These are phyloP conservation scores for Tetanocera ferruginea DNA, from an alignment of 2,888 invertebrate species.

Conservation along the genomic window DNA sequence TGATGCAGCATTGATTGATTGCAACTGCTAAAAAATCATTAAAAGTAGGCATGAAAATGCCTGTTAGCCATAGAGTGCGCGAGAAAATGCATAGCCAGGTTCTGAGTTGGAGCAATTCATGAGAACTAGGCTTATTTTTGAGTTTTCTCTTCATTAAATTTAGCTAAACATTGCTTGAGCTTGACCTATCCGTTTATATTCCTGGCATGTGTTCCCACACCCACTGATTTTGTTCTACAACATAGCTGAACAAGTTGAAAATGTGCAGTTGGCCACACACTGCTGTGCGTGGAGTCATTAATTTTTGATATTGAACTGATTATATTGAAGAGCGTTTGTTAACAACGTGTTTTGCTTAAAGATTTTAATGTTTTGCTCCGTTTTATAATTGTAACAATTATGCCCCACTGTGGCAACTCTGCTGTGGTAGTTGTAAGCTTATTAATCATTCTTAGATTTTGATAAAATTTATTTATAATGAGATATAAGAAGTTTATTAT, in stretches of 20 bases:
- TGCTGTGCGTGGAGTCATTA: neutral
- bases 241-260: neutral
- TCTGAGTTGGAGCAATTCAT: neutral
- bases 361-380: neutral
- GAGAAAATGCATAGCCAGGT: neutral
- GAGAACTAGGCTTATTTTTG: neutral
- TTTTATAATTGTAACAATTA: neutral
- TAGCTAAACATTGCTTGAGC: neutral
- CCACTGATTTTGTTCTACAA: neutral
- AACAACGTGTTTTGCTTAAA: neutral
- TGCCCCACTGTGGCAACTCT: neutral
- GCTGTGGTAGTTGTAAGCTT: neutral
- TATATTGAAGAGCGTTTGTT: neutral
- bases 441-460: constrained; percentile 6
- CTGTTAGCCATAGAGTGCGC: neutral
- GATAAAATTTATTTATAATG: neutral
- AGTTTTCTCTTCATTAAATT: neutral
- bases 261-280: too few species aligned
- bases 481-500: neutral
- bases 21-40: constrained; percentile 14
- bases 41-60: neutral
- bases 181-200: neutral
- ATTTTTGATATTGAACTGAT: constrained; percentile 1
- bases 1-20: constrained; percentile 14
- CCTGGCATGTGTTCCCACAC: constrained; percentile 6